Evolutionary conservation across 2,797 vertebrate species (phyloP), one percentile per base, ranked within the genome.

Genomic region (Echeneis naucrates): DNA sequence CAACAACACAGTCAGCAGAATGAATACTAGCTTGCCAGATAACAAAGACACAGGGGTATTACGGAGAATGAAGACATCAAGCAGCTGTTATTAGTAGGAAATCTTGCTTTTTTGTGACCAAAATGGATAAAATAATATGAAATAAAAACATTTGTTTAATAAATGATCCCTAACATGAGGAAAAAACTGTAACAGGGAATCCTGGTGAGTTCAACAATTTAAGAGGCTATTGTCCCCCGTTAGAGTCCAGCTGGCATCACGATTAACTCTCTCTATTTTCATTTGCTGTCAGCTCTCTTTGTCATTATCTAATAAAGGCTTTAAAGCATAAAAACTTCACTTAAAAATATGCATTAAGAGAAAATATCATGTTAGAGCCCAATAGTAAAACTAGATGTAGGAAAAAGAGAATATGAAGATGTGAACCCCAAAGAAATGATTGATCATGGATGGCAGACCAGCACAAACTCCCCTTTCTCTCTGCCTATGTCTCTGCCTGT

Each of bases 1-100:
- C 44, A 38, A 61, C 58, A 26, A 55, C 35, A 42, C 27, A 51
- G 53, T 68, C 71, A 75, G 77, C 71, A 42, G 76, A 72, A 75
- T 37, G 61, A 47, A n/a, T n/a, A 48, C 19, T 1, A 32, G 54
- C 14, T n/a, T 17, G 45, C 27, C 21, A 26, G 12, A 67, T 54
- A 26, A 56, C 23, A 12, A 62, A 56, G n/a, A 59, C 4, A 66
- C 10, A 4, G 24, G 32, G 16, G 30, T 45, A 33, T 19, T n/a
- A 57, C 26, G 52, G 59, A 51, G 26, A 23, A 61, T 23, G 45
- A 72, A 62, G 62, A 45, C 1, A 2, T 66, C 9, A 7, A 66
- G 55, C 33, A 32, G 66, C 47, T 56, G 21, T 8, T 10, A 58
- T 19, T n/a, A 26, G 32, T 11, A 52, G 21, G 24, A 45, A 27